Percentiles rank a stretch among this genome's conserved stretches.
These are phyloP conservation scores for Coregonus suidteri DNA, from an alignment of 2,797 vertebrate genomes.

Conservation along the genomic window DNA sequence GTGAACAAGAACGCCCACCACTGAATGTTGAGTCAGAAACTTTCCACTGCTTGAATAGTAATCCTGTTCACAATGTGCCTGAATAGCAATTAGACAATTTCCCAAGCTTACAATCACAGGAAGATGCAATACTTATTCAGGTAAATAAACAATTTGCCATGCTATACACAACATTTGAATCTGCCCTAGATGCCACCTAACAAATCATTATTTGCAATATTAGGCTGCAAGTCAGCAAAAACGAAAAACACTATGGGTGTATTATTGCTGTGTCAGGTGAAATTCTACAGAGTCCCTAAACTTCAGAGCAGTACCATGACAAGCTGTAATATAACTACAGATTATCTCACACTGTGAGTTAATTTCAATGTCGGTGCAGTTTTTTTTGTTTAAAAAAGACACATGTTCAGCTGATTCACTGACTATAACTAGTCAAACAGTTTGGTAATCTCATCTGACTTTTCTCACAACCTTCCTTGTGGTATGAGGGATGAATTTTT, in stretches of 20 bases:
- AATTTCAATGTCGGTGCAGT: neutral
- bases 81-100: slow-evolving; percentile 24
- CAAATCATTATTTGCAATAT: neutral
- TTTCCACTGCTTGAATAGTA: slow-evolving; percentile 42
- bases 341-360: neutral
- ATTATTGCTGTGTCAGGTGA: neutral
- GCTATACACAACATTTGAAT: neutral
- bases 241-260: neutral
- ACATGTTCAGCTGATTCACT: neutral
- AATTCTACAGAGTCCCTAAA: neutral
- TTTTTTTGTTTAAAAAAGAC: neutral
- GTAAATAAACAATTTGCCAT: neutral
- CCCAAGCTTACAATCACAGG: neutral
- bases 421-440: neutral
- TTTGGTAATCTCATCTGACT: neutral
- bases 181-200: neutral
- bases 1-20: slow-evolving; percentile 50
- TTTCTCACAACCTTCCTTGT: neutral
- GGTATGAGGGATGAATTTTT: neutral
- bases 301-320: neutral
- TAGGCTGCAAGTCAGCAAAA: neutral
- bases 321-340: neutral
- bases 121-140: neutral
- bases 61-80: slow-evolving; percentile 29
- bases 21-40: slow-evolving; percentile 34